phyloP scores from a whole-genome alignment of 2,888 invertebrate genomes.

The Tolmerus cingulatus region DNA sequence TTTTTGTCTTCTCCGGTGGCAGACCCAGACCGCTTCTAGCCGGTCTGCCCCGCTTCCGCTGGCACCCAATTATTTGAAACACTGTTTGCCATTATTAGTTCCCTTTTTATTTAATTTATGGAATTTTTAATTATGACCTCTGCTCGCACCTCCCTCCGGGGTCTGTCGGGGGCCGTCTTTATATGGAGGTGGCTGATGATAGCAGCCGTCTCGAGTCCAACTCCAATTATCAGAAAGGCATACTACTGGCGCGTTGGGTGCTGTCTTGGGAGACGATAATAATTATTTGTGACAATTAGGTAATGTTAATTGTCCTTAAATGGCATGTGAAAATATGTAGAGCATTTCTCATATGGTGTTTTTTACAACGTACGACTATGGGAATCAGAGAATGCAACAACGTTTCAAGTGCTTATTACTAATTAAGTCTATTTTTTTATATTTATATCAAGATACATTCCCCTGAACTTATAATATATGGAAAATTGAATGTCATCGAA shows the following conservation, averaged over 20 bases:
- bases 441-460: neutral
- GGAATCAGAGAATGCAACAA: neutral
- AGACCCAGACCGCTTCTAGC: neutral
- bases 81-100: constrained; percentile 10
- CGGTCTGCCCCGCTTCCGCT: neutral
- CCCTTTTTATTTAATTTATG: constrained; percentile 19
- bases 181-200: neutral
- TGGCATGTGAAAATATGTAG: constrained; percentile 34
- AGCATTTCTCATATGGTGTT: neutral
- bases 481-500: neutral
- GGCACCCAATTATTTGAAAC: neutral
- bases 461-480: neutral
- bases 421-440: neutral
- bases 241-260: neutral
- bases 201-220: neutral
- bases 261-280: constrained; percentile 8
- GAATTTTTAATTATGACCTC: constrained; percentile 31
- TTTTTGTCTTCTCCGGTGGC: neutral
- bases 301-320: constrained; percentile 41
- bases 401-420: neutral
- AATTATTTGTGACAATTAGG: constrained; percentile 43
- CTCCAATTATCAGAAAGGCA: neutral
- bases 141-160: neutral
- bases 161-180: neutral
- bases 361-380: neutral